Conservation (phyloP, 2,888 invertebrate species). For the Ashinkailepas kermadecensis region DNA sequence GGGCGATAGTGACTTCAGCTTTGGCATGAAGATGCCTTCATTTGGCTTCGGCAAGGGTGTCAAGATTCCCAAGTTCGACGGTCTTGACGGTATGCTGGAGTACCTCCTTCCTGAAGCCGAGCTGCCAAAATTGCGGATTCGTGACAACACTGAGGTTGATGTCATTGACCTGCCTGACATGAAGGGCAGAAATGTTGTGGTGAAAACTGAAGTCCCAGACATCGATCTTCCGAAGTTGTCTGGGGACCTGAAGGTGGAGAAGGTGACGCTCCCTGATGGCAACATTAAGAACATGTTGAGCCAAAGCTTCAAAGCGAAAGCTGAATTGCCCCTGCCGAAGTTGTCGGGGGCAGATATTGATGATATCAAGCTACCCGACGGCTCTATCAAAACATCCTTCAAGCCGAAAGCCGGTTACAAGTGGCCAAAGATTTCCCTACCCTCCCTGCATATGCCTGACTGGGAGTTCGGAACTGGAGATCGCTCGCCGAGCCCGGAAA, state of each 20-base stretch:
- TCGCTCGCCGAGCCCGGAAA: neutral
- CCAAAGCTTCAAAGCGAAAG: too few relatives aligned
- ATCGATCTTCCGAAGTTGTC: neutral
- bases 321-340: too few relatives aligned
- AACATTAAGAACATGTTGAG: too few relatives aligned
- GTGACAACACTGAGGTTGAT: neutral
- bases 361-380: too few relatives aligned
- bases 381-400: too few relatives aligned
- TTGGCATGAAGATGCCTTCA: neutral
- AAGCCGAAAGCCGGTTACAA: too few relatives aligned
- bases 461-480: neutral
- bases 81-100: neutral
- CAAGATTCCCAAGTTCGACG: neutral
- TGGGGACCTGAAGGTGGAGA: neutral
- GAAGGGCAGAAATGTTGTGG: neutral
- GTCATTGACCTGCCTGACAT: neutral
- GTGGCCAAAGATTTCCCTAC: too few relatives aligned
- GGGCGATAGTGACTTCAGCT: neutral
- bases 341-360: too few relatives aligned
- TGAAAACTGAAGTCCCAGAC: neutral
- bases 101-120: neutral
- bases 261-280: too few relatives aligned
- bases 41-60: too few relatives aligned
- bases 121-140: neutral
- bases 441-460: too few relatives aligned